Conservation (phyloP, 2,113 vertebrate species). For the Carassius carassius region DNA sequence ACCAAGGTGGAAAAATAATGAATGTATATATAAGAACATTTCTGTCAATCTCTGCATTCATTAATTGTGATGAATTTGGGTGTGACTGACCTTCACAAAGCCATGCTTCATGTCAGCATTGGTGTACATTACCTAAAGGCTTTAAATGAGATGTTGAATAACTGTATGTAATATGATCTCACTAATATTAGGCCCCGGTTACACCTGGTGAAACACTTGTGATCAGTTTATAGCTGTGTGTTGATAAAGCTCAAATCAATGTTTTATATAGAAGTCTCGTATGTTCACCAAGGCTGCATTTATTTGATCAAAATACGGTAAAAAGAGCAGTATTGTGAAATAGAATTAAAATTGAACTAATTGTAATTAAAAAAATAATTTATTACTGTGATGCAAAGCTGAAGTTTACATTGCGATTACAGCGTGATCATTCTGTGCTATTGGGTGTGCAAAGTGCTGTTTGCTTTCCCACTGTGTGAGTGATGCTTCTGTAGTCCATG, state of each 20-base stretch:
- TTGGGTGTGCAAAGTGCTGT: slow-evolving; percentile 2
- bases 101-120: not conserved
- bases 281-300: too few species aligned
- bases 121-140: not conserved
- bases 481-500: not conserved
- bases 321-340: too few species aligned
- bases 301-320: too few species aligned
- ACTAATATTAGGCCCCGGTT: not conserved
- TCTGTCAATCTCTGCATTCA: not conserved
- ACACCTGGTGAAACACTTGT: too few species aligned
- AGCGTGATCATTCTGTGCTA: not conserved
- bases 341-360: too few species aligned
- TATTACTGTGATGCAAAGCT: too few species aligned
- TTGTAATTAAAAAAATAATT: too few species aligned
- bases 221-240: not conserved
- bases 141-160: not conserved
- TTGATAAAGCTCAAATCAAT: not conserved
- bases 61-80: not conserved
- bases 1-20: not conserved
- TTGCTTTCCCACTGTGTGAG: not conserved
- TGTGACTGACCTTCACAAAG: not conserved
- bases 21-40: not conserved
- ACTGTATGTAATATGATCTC: not conserved
- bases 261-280: not conserved
- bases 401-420: not conserved